Evolutionary conservation across 2,888 invertebrate species (phyloP), one percentile per base, ranked within the genome.

Genomic region (Clostera curtula): DNA sequence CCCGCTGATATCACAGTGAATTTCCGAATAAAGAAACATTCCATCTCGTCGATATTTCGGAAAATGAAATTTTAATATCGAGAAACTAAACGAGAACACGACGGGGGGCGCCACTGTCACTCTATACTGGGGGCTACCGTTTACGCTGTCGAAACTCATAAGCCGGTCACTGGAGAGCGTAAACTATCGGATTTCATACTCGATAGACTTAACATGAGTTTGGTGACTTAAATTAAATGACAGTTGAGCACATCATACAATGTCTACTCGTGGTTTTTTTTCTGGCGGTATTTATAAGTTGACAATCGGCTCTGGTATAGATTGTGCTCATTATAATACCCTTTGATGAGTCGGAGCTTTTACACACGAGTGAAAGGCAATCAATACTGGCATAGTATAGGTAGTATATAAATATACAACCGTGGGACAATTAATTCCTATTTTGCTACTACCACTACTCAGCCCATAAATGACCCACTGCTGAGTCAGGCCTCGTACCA

Each of bases 91-190:
- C 43, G 42, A 29, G 31, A 42, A 29, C 63, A 29, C 67, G 40
- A 54, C 71, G 65, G 73, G 74, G 72, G 77, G 72, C 60, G 60
- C 52, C 42, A 46, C 40, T 59, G 77, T 72, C 72, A 79, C 58
- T 50, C 46, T 71, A 79, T 73, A 64, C 52, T 51, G 45, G 36
- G 43, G 40, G 76, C 80, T 77, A 79, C 80, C 62, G 79, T 76
- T 68, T 66, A 68, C 66, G 62, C 65, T 49, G 58, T 56, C 59
- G 43, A 32, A 49, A 59, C 56, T 46, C 51, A 59, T 52, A 53
- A 47, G 36, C 40, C 44, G 50, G 45, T 47, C 50, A 54, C 49
- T 48, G 43, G 58, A 57, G 58, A 57, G 43, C 43, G 47, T 37
- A 40, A 43, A 45, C 51, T 70, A 73, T 79, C 72, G 38, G 42